Evolutionary conservation across 2,797 vertebrate genomes (phyloP).

Genomic region (Pagetopsis macropterus): DNA sequence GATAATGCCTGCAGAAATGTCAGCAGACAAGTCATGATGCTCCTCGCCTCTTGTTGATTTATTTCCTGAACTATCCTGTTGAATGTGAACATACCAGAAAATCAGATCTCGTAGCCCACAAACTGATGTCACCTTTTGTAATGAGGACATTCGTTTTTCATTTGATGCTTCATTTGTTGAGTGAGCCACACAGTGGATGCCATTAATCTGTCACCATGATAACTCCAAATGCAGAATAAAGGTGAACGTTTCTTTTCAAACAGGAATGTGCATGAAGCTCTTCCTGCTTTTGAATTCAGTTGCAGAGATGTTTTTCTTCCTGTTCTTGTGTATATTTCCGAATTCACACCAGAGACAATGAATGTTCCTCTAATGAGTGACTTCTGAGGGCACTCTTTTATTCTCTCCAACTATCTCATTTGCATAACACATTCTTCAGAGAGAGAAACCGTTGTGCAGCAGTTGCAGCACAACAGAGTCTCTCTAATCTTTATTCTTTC

Average conservation of each 20-base stretch:
- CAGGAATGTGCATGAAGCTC: not conserved
- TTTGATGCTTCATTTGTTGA: conserved; percentile 5
- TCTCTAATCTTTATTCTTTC: not conserved
- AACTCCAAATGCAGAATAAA: not conserved
- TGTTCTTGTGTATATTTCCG: conserved; percentile 32
- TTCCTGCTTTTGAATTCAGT: conserved; percentile 43
- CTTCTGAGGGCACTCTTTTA: not conserved
- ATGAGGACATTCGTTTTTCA: not conserved
- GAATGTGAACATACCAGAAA: not conserved
- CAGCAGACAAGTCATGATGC: not conserved
- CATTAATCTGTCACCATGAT: conserved; percentile 8
- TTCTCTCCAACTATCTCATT: not conserved
- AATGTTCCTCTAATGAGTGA: not conserved
- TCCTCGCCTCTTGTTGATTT: conserved; percentile 1
- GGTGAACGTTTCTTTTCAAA: not conserved
- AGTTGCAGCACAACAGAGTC: not conserved
- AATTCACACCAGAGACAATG: conserved; percentile 24
- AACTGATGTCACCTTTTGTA: not conserved
- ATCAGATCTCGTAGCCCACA: not conserved
- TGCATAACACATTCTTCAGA: not conserved
- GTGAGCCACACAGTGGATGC: not conserved
- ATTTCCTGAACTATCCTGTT: not conserved
- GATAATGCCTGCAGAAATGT: conserved; percentile 39
- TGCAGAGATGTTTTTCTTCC: not conserved
- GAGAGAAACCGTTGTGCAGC: not conserved